A percentile compares a stretch with the other conserved stretches of the same genome.
Conservation (phyloP, 2,888 invertebrate genomes). For the Caenorhabditis macrosperma region DNA sequence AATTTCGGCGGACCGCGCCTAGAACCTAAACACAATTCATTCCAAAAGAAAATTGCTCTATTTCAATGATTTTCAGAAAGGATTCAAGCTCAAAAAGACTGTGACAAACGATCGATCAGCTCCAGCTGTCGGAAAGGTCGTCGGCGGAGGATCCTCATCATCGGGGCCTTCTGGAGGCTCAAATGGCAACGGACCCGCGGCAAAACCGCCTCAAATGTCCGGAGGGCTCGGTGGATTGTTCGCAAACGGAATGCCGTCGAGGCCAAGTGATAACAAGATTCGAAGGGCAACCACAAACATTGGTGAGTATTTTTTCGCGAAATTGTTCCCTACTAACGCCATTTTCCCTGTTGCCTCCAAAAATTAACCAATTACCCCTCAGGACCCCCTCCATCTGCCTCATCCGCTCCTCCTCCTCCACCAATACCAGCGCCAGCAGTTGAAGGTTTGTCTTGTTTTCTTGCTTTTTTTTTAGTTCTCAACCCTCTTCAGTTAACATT, state of each 20-base stretch:
- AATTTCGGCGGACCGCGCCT: too few species aligned
- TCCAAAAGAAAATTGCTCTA: too few species aligned
- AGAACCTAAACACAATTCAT: too few species aligned
- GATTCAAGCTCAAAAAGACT: conserved; percentile 71
- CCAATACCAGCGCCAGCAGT: conserved; percentile 39
- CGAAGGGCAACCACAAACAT: conserved; percentile 56
- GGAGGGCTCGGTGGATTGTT: conserved; percentile 75
- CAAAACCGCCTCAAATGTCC: conserved; percentile 29
- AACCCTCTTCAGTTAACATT: not conserved
- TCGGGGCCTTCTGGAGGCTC: conserved; percentile 11
- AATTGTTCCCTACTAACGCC: not conserved
- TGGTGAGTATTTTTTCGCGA: conserved; percentile 17
- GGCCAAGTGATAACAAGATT: conserved; percentile 76
- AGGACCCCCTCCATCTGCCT: conserved; percentile 61
- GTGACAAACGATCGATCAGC: conserved; percentile 76
- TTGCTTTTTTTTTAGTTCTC: conserved; percentile 7
- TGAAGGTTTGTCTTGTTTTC: not conserved
- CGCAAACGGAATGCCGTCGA: conserved; percentile 75
- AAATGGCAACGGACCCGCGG: conserved; percentile 22
- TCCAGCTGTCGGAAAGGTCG: conserved; percentile 66
- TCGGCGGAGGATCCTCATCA: conserved; percentile 10
- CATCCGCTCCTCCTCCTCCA: conserved; percentile 38
- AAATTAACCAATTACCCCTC: conserved; percentile 10
- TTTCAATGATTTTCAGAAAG: conserved; percentile 63
- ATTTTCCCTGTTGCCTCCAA: not conserved